These are phyloP conservation scores for Dufourea novaeangliae DNA, from an alignment of 1,140 invertebrate genomes.

Conservation along the genomic window DNA sequence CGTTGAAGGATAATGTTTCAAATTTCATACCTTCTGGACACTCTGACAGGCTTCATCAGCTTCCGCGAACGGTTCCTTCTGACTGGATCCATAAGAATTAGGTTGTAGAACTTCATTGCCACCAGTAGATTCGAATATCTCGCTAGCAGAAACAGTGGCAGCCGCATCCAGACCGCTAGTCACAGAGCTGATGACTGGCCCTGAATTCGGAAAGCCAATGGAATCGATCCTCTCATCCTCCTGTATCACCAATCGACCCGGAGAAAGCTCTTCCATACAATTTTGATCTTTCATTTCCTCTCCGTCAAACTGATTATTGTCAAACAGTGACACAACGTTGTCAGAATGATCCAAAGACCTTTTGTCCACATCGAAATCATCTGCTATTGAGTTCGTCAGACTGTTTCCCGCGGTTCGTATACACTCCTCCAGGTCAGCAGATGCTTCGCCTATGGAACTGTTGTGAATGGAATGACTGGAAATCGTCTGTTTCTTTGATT, in stretches of 20 bases:
- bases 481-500: neutral
- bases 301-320: neutral
- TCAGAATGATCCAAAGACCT: neutral
- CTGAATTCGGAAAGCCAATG: neutral
- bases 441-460: too few species aligned
- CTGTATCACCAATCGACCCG: neutral
- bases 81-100: neutral
- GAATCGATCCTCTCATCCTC: neutral
- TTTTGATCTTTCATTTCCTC: constrained; percentile 14
- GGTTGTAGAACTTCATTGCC: neutral
- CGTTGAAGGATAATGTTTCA: neutral
- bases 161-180: neutral
- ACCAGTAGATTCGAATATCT: neutral
- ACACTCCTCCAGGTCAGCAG: neutral
- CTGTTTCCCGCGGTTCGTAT: too few species aligned
- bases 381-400: neutral
- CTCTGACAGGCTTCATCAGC: neutral
- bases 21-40: constrained; percentile 6
- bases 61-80: neutral
- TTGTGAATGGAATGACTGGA: neutral
- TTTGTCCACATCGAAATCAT: neutral
- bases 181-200: neutral
- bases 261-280: neutral
- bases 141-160: neutral
- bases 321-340: neutral